These are phyloP conservation scores for Mus musculus DNA, from an alignment of 2,113 vertebrate genomes.

Conservation along the genomic window GRCm39 chr4:46024501-46025000, in stretches of 20 bases:
- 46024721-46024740: background rate
- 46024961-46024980: background rate
- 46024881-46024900: background rate
- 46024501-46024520: background rate
- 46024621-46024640: background rate
- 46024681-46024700: background rate
- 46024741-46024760: background rate
- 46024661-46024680: background rate
- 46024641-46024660: background rate
- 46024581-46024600: background rate
- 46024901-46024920: background rate
- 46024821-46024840: conserved; percentile 37
- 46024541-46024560: background rate
- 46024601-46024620: background rate
- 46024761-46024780: background rate
- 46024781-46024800: conserved; percentile 20
- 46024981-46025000: background rate
- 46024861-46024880: background rate
- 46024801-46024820: conserved; percentile 2
- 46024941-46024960: background rate
- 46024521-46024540: background rate
- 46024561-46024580: background rate
- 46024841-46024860: background rate
- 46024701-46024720: background rate
- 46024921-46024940: background rate